phyloP scores from a whole-genome alignment of 2,888 invertebrate species.

The Eupithecia vulgata region DNA sequence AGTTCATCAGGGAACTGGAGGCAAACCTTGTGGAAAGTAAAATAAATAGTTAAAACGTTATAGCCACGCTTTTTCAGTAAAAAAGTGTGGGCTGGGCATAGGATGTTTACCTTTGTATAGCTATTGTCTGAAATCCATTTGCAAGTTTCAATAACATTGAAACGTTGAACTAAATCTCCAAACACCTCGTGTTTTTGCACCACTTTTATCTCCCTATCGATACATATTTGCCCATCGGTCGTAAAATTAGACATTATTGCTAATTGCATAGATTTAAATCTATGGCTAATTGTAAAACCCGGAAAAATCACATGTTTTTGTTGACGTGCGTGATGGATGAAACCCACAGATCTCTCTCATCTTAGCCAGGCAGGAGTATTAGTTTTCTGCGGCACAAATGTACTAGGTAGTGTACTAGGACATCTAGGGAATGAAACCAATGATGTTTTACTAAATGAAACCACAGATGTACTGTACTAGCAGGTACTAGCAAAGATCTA shows the following conservation, averaged over 20 bases:
- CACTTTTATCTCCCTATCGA: slow-evolving; percentile 76
- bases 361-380: no score
- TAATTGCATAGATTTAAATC: no score
- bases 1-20: slow-evolving; percentile 96
- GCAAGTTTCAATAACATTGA: slow-evolving; percentile 85
- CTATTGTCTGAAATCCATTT: slow-evolving; percentile 88
- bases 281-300: no score
- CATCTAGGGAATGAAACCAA: no score
- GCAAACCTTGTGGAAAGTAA: slow-evolving; percentile 86
- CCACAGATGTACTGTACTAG: no score
- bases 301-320: no score
- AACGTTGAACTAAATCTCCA: slow-evolving; percentile 73
- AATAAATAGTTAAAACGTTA: not conserved
- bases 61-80: not conserved
- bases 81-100: not conserved
- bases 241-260: slow-evolving; percentile 83
- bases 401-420: no score
- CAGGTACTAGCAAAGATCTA: no score
- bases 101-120: slow-evolving; percentile 84
- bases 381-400: no score
- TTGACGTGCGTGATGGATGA: no score
- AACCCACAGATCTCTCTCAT: no score
- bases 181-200: slow-evolving; percentile 45
- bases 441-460: no score
- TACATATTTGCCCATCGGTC: slow-evolving; percentile 80